Evolutionary conservation across 2,797 vertebrate genomes (phyloP), one percentile per base, ranked within the genome.

Genomic region (Sibirionetta formosa): DNA sequence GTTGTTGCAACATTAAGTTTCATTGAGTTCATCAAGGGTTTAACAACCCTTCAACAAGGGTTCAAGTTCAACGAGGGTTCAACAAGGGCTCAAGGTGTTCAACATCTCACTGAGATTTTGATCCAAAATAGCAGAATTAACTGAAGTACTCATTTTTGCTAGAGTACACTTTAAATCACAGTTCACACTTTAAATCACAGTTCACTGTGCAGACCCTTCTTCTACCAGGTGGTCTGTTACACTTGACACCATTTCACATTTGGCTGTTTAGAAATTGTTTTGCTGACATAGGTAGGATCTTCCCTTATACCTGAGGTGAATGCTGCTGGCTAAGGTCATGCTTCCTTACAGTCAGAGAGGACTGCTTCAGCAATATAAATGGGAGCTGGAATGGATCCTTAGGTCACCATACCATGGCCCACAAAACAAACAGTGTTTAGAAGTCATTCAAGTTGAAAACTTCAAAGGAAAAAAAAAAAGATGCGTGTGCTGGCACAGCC

Each of bases 361-460:
- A 71, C 7, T 44, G 65, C 46, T 68, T 22, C 29, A 64, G 33
- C 23, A 77, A 3, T 35, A 73, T 6, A 1, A 4, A 64, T 31
- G n/a, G 44, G 3, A 86, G 42, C 7, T 64, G 31, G 44, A 91
- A 68, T 35, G 15, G 8, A 60, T 87, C 22, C 35, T 91, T 77
- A 2, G 5, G 19, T 56, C 5, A 9, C 53, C 53, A 65, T 15
- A 54, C 13, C 29, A 24, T 5, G 19, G 50, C 33, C 4, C 6
- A 10, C 24, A 87, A 61, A 91, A 44, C 1, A 33, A 78, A 54
- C 13, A 54, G 23, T 18, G 27, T 36, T 69, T 50, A 5, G 57
- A 88, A 88, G 7, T 13, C 82, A 58, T 10, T 83, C 1, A 65
- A 44, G 24, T 11, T 75, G 48, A 92, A 87, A 89, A 78, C 7